These are phyloP conservation scores for Psophia crepitans DNA, from an alignment of 2,113 vertebrate genomes.

Conservation along the genomic window DNA sequence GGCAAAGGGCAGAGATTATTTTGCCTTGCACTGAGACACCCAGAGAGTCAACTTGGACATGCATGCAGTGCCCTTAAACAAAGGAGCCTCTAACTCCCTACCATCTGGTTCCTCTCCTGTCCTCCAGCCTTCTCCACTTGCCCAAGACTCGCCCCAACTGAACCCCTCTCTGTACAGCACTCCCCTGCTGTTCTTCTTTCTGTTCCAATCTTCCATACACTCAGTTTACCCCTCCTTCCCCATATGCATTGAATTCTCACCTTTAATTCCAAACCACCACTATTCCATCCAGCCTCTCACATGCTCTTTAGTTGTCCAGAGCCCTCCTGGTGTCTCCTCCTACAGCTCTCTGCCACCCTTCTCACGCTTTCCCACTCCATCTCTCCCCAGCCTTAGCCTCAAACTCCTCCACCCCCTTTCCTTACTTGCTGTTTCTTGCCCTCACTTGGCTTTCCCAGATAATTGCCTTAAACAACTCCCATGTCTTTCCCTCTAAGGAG, in stretches of 20 bases:
- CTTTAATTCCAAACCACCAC: neutral
- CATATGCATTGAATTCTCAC: neutral
- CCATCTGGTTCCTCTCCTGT: neutral
- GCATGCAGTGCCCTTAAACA: neutral
- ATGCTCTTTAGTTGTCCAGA: neutral
- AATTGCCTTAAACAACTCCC: neutral
- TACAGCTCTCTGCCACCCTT: neutral
- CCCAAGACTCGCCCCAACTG: neutral
- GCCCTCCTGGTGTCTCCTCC: neutral
- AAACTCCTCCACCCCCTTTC: neutral
- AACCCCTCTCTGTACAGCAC: neutral
- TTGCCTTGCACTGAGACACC: neutral
- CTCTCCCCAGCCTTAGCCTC: neutral
- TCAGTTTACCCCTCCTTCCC: neutral
- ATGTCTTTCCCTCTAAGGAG: accelerated
- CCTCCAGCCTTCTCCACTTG: neutral
- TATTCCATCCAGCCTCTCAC: neutral
- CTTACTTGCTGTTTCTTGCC: neutral
- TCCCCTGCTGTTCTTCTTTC: neutral
- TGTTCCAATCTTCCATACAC: neutral
- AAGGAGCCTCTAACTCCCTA: neutral
- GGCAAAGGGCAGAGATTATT: neutral
- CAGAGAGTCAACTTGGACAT: neutral
- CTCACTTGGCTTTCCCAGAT: neutral
- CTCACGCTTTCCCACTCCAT: neutral